These are phyloP conservation scores for Lydus trimaculatus DNA, from an alignment of 2,888 invertebrate species.

Conservation along the genomic window DNA sequence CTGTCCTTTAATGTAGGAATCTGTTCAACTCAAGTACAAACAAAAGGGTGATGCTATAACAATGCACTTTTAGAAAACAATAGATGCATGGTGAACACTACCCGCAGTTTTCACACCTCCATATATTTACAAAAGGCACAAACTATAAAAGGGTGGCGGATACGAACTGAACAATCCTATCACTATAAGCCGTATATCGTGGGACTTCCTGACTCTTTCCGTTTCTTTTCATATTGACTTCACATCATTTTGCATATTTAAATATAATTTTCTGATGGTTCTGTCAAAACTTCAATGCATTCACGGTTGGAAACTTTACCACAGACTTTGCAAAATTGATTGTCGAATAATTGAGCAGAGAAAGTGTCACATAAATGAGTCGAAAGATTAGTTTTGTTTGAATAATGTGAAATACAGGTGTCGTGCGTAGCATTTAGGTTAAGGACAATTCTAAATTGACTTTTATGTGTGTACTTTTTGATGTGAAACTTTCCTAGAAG, in stretches of 20 bases:
- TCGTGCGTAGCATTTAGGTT: conserved; percentile 4
- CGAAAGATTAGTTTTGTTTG: conserved; percentile 36
- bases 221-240: neutral
- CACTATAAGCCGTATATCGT: conserved; percentile 7
- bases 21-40: conserved; percentile 47
- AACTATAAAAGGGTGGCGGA: conserved; percentile 27
- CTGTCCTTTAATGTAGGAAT: conserved; percentile 22
- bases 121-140: conserved; percentile 38
- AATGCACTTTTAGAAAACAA: conserved; percentile 46
- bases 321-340: conserved; percentile 34
- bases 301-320: conserved; percentile 16
- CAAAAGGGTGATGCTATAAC: conserved; percentile 49
- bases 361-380: conserved; percentile 36
- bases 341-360: conserved; percentile 37
- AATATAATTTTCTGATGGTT: neutral
- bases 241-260: neutral
- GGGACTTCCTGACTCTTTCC: neutral
- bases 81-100: conserved; percentile 41
- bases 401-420: conserved; percentile 40
- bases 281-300: neutral
- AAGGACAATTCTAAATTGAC: neutral
- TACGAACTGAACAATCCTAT: conserved; percentile 38
- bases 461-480: neutral
- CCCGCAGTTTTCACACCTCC: conserved; percentile 50
- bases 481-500: neutral